These are phyloP conservation scores for Pterobdella sp. DNA, from an alignment of 2,888 invertebrate genomes.

Conservation along the genomic window DNA sequence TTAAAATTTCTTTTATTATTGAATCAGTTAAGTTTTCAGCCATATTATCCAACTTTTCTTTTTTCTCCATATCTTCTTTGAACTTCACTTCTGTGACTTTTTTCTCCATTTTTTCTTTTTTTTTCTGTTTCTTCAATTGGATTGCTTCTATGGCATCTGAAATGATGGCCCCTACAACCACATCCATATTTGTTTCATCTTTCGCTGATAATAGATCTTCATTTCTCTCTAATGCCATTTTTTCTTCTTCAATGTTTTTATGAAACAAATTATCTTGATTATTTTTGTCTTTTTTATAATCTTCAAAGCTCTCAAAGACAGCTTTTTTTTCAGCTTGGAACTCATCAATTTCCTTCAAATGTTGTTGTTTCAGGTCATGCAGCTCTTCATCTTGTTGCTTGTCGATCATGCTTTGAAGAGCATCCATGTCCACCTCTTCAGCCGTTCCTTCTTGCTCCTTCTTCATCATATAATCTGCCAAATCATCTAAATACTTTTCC, in stretches of 20 bases:
- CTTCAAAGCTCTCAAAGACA: background rate
- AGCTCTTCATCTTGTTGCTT: constrained; percentile 13
- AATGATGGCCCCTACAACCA: background rate
- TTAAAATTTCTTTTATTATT: too few species aligned
- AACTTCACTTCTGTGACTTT: background rate
- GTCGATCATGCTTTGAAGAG: constrained; percentile 3
- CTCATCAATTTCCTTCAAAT: background rate
- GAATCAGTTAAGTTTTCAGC: background rate
- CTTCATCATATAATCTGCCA: constrained; percentile 8
- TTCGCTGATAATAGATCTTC: background rate
- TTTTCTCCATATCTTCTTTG: background rate
- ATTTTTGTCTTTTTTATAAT: background rate
- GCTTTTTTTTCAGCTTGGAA: background rate
- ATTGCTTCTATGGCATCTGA: background rate
- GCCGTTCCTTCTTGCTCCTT: constrained; percentile 2
- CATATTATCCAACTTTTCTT: background rate
- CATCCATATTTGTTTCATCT: background rate
- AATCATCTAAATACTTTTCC: background rate
- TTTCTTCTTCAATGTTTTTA: background rate
- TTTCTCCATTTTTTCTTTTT: background rate
- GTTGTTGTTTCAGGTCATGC: background rate
- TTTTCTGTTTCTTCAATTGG: background rate
- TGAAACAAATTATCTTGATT: background rate
- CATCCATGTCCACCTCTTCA: background rate
- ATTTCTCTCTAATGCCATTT: background rate